Base-by-base conservation (phyloP, 1,140 invertebrate species). In the Maniola jurtina region DNA sequence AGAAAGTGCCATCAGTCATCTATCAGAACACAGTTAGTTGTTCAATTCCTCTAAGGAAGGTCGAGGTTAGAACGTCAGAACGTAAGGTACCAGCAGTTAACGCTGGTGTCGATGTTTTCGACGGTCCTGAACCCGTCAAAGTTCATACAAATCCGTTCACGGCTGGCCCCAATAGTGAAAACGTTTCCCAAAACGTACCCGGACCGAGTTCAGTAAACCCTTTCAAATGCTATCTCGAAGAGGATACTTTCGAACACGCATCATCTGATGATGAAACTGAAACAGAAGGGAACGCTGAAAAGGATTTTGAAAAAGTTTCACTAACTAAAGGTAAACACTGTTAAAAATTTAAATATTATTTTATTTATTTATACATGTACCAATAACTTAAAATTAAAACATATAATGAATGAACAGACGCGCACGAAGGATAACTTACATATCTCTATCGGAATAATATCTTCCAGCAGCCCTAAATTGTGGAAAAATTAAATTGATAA, bases 1-100 rank as follows among this genome's bases (percentile, higher is more conserved):
- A 33, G 2, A 38, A 66, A n/a, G 62, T 36, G 1, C 57, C 48
- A n/a, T 57, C 73, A 3, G 76, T 73, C 5, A 88, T 85, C 8
- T 87, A 86, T 35, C 83, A 85, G 56, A 87, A 86, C 38, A 77
- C 84, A 36, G 55, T 64, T 52, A 63, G 52, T 9, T 65, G 60
- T 40, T 47, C 55, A 33, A 69, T 63, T 35, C 47, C 52, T 4
- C 38, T 38, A 7, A 56, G 47, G 14, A 61, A 54, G 38, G 15
- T 48, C 1, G 45, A 61, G 13, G 59, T 48, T 15, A 25, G 60
- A 16, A 42, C 7, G 11, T n/a, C 33, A 11, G 48, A 14, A 42
- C 15, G 48, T 10, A 56, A 8, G 50, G 14, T 61, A 34, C 38
- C 35, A 2, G 15, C 2, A 36, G 14, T 35, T 5, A 64, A 62